Base-by-base conservation (phyloP, 2,113 vertebrate genomes). In the rat (Rattus norvegicus) region DNA sequence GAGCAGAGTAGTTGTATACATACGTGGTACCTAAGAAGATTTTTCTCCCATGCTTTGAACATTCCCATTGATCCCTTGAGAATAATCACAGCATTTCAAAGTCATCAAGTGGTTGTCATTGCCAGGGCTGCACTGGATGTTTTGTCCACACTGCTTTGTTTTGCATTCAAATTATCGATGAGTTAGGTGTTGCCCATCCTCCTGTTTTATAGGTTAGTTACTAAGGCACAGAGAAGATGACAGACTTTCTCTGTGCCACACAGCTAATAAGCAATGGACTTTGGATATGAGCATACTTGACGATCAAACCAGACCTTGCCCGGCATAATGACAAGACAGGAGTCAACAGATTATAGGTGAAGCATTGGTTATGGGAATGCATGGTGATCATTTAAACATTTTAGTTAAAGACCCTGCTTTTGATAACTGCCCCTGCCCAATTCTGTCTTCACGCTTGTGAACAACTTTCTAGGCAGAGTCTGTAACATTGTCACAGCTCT, bases 21-120 rank as follows among this genome's bases (percentile, higher is more conserved):
- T 97, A 97, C 95, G 95, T 94, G 97, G 95, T 43, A 54, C 14
- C n/a, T 94, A 79, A 93, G 88, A 88, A 30, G 76, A 94, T 73
- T 79, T 96, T 28, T 83, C 17, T 92, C 85, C 33, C 67, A 92
- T 0, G 2, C 88, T 97, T 76, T 3, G 16, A 52, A 59, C 88
- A n/a, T 89, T 89, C 95, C 65, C 63, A 84, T 96, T 67, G 28
- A 95, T 91, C 75, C 67, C 28, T 84, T 47, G n/a, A 39, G 73
- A 95, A 89, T 61, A 70, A 90, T 76, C 36, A 47, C 49, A 61
- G 24, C 28, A 61, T 24, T 30, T 95, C 52, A 73, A 69, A 75
- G 83, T 87, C 76, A 54, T n/a, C 63, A 39, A 89, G 16, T 36
- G 61, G 81, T 90, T 92, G 47, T 0, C 49, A n/a, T 10, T 85